phyloP scores from a whole-genome alignment of 2,888 invertebrate genomes.

The Selenia dentaria region DNA sequence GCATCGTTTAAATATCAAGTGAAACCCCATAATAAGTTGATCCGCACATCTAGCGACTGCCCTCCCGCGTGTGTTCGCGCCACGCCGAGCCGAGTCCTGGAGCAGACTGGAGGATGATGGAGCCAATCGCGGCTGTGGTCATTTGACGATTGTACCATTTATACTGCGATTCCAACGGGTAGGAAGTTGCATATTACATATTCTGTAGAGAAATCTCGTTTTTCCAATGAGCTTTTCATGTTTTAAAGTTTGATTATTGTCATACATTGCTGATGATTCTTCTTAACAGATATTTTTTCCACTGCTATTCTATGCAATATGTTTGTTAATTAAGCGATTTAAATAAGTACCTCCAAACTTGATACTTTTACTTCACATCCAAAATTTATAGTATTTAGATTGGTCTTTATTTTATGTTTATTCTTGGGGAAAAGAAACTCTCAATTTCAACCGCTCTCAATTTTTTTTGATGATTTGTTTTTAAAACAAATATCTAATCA shows the following conservation, averaged over 20 bases:
- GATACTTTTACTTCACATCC: too few relatives aligned
- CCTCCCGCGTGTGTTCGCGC: constrained; percentile 21
- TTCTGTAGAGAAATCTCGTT: constrained; percentile 1
- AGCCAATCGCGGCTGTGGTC: constrained; percentile 38
- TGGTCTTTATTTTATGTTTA: too few relatives aligned
- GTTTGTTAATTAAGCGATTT: too few relatives aligned
- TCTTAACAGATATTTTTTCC: too few relatives aligned
- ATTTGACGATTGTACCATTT: constrained; percentile 47
- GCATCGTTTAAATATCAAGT: constrained; percentile 7
- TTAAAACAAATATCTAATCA: too few relatives aligned
- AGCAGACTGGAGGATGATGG: constrained; percentile 28
- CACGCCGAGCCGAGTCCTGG: constrained; percentile 34
- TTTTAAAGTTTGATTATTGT: constrained; percentile 25
- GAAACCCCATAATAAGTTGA: constrained; percentile 22
- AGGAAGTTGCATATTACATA: constrained; percentile 8
- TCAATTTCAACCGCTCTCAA: too few relatives aligned
- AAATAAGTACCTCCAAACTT: too few relatives aligned
- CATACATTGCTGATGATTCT: too few relatives aligned
- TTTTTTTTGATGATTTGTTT: too few relatives aligned
- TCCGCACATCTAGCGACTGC: constrained; percentile 27
- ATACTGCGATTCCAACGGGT: constrained; percentile 6
- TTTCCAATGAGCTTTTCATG: constrained; percentile 1
- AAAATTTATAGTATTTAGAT: too few relatives aligned
- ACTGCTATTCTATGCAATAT: too few relatives aligned
- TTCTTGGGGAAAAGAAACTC: too few relatives aligned